phyloP scores from a whole-genome alignment of 2,113 vertebrate genomes.

The Anoura caudifer region DNA sequence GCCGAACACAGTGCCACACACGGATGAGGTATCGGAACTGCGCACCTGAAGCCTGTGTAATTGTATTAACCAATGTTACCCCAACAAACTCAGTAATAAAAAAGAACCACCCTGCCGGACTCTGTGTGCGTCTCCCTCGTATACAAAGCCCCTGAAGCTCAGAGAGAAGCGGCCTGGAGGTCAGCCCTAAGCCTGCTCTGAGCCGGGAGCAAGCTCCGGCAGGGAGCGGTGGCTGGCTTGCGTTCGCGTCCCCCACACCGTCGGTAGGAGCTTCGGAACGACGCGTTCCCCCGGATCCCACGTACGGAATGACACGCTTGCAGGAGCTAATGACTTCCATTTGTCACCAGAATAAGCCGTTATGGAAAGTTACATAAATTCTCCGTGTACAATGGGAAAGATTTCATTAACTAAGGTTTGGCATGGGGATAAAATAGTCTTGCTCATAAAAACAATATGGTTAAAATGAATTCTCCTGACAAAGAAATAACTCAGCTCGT shows the following conservation, averaged over 20 bases:
- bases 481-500: background rate
- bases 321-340: background rate
- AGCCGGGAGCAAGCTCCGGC: too few species aligned
- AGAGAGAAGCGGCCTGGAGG: too few species aligned
- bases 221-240: too few species aligned
- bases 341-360: background rate
- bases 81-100: background rate
- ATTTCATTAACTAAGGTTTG: conserved; percentile 23
- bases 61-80: too few species aligned
- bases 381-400: background rate
- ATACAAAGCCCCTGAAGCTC: background rate
- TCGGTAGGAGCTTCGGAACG: background rate
- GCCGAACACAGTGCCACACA: too few species aligned
- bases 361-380: background rate
- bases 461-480: background rate
- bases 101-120: background rate
- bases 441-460: background rate
- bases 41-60: too few species aligned
- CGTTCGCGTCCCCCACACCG: too few species aligned
- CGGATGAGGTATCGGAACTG: too few species aligned
- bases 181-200: too few species aligned
- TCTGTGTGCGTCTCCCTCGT: background rate
- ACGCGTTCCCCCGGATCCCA: background rate
- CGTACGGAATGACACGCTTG: background rate
- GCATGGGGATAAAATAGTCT: background rate